Evolutionary conservation across 37 sponge, comb jelly and placozoan species (phyloP), one percentile per base, ranked within the genome.

Genomic region (Beroe forskalii): DNA sequence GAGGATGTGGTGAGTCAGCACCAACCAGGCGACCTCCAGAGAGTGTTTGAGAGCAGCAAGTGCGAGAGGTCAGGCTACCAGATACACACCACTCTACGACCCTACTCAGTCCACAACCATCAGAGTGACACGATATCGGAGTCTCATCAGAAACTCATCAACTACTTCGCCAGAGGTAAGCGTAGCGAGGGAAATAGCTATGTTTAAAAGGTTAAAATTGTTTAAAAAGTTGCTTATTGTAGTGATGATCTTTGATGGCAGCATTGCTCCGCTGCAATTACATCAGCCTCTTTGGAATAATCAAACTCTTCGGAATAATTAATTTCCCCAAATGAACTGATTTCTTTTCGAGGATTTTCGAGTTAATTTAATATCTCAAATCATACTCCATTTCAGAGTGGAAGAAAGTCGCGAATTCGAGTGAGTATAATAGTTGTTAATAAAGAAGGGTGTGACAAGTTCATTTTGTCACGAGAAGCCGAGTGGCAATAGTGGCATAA

Each of bases 131-230:
- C 44, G 42, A 80, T 80, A 9, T 44, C 86, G 42, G 86, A 80
- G 20, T 38, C 40, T 3, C 86, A 80, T 80, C 86, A 80, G 55
- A 80, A 80, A 44, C 86, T 80, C 35, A 80, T 80, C 35, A 80
- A 80, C 86, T 80, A 80, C 55, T 80, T 80, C 42, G 40, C 86
- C 25, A 80, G 55, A 43, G 86, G 86, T 80, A 30, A 80, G 38
- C 32, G 6, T 69, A 3, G 12, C n/a, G n/a, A n/a, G n/a, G n/a
- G n/a, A n/a, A n/a, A n/a, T n/a, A n/a, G n/a, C n/a, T n/a, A n/a
- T n/a, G n/a, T n/a, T n/a, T n/a, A n/a, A n/a, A n/a, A n/a, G n/a
- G n/a, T n/a, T n/a, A n/a, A n/a, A n/a, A n/a, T n/a, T n/a, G n/a
- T n/a, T n/a, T n/a, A n/a, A n/a, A n/a, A n/a, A n/a, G n/a, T n/a